Evolutionary conservation across 2,797 vertebrate genomes (phyloP), one percentile per base, ranked within the genome.

Genomic region (Halcyon smyrnensis): DNA sequence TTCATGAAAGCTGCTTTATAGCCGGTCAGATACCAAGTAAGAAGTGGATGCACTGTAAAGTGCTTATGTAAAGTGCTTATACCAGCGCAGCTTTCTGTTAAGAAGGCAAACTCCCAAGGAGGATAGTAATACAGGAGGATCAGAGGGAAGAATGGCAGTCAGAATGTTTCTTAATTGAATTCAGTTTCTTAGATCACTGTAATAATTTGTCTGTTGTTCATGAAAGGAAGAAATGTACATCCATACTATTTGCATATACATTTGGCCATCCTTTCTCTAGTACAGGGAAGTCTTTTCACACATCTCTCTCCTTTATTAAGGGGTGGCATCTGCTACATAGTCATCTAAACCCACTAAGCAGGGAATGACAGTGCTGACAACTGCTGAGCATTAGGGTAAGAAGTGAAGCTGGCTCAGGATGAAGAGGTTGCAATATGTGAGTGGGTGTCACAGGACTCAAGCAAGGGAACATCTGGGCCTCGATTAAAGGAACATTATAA

Each of bases 381-480:
- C 50, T 91, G 74, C 89, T 75, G 84, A 86, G 67, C 1, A 5
- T 75, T 74, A 93, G 75, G 41, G 19, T 70, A 37, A 65, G 57
- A 80, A 1, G 5, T 9, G 77, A 90, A 82, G 21, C 73, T 84
- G 85, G 63, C 68, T 94, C 34, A 45, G 67, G 70, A 68, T 37
- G 48, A 82, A 69, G 46, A 87, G n/a, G 11, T 11, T 45, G 36
- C 0, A 1, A 25, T 64, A 54, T 23, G 36, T 75, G 78, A 12
- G n/a, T 59, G 53, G 37, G 28, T 89, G 46, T 54, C 71, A 87
- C 34, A 65, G 83, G 57, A 59, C n/a, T 54, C 1, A 2, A 62
- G 51, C 36, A 57, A 89, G 21, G 70, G 57, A 95, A 67, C 81
- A 92, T 92, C 63, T 95, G 91, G 76, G 51, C 36, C 48, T 60